A percentile compares a stretch with the other conserved stretches of the same genome.
These are phyloP conservation scores for Corbicula japonica DNA, from an alignment of 2,888 invertebrate species.

Conservation along the genomic window DNA sequence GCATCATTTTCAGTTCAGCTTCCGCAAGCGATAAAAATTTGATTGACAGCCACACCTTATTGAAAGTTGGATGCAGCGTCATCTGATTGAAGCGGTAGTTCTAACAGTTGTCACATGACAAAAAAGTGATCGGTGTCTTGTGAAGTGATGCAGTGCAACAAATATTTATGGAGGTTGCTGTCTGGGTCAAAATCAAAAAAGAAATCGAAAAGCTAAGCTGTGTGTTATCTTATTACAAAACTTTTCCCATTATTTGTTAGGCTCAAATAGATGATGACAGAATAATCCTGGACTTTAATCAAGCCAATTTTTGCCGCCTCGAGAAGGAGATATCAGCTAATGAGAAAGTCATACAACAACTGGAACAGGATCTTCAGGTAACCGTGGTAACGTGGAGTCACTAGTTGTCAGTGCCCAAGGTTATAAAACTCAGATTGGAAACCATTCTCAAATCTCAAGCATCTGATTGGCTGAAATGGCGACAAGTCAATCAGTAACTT, in stretches of 20 bases:
- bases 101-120: too few species aligned
- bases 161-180: not conserved
- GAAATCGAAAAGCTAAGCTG: not conserved
- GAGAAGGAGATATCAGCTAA: conserved; percentile 26
- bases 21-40: too few species aligned
- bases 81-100: too few species aligned
- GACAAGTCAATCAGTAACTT: not conserved
- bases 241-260: not conserved
- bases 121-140: too few species aligned
- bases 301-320: conserved; percentile 48
- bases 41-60: too few species aligned
- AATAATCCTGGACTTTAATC: conserved; percentile 35
- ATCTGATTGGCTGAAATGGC: not conserved
- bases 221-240: not conserved
- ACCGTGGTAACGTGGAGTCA: not conserved
- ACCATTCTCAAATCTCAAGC: not conserved
- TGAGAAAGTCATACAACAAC: conserved; percentile 17
- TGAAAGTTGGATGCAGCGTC: too few species aligned
- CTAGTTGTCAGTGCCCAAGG: not conserved
- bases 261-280: conserved; percentile 54
- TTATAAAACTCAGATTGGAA: not conserved
- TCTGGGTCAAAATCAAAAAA: too few species aligned
- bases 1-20: too few species aligned
- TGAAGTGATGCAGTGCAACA: not conserved
- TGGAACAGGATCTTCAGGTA: conserved; percentile 29